Conservation (phyloP, 1,140 invertebrate genomes). For the Arctopsyche grandis region DNA sequence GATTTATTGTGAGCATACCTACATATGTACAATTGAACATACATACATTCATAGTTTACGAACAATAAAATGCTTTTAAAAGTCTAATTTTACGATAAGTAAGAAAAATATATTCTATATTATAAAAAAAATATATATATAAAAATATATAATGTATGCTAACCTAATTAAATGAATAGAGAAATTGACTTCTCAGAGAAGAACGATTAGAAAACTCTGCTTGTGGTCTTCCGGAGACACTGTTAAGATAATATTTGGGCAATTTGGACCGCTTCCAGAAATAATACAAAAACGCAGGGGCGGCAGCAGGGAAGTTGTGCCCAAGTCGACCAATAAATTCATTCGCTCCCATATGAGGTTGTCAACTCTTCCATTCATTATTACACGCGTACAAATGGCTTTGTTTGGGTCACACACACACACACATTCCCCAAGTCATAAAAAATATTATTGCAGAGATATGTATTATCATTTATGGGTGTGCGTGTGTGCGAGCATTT, state of each 20-base stretch:
- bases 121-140: too few species aligned
- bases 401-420: neutral
- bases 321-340: constrained; percentile 16
- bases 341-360: neutral
- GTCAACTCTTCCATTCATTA: constrained; percentile 11
- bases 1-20: too few species aligned
- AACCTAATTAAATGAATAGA: too few species aligned
- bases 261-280: neutral
- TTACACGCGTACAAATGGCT: neutral
- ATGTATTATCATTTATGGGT: neutral
- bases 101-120: too few species aligned
- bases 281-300: neutral
- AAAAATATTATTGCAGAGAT: neutral
- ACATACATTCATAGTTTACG: too few species aligned
- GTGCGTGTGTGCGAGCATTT: neutral
- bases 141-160: too few species aligned
- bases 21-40: too few species aligned
- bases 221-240: neutral
- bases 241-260: neutral
- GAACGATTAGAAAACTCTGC: too few species aligned
- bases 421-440: neutral
- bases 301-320: neutral
- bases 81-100: too few species aligned
- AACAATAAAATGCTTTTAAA: too few species aligned
- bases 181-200: too few species aligned